A percentile compares a stretch with the other conserved stretches of the same genome.
phyloP scores from a whole-genome alignment of 1,140 invertebrate species.

The Eufriesea mexicana region DNA sequence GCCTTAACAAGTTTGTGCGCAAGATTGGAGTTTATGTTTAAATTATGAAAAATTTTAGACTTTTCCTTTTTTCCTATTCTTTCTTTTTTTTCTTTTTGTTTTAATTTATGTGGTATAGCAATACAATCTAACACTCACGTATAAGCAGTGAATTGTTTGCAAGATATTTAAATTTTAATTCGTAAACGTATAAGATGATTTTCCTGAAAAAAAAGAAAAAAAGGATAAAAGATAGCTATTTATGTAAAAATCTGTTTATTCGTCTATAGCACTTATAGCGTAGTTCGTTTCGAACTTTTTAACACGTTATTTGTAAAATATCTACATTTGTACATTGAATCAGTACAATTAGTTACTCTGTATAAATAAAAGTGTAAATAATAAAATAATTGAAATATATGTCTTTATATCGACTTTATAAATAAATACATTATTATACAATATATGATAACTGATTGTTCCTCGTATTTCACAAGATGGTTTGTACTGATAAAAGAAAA shows the following conservation, averaged over 20 bases:
- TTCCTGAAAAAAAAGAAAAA: too few relatives aligned
- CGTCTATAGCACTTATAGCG: neutral
- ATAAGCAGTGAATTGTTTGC: neutral
- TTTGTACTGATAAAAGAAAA: neutral
- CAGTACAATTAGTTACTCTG: neutral
- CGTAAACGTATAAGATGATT: neutral
- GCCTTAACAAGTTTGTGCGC: neutral
- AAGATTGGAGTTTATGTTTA: neutral
- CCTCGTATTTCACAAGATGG: neutral
- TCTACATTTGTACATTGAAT: neutral
- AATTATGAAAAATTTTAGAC: neutral
- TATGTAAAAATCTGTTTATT: neutral
- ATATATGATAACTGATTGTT: neutral
- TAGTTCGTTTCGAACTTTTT: neutral
- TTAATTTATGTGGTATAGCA: neutral
- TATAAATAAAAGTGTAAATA: slow-evolving; percentile 5
- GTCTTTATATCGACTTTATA: neutral
- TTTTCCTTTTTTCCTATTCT: neutral
- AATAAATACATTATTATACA: neutral
- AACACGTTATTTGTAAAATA: neutral
- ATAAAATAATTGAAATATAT: neutral
- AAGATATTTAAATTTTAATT: neutral
- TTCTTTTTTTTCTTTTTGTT: too few relatives aligned
- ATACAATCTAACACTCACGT: neutral
- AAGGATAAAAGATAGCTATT: neutral